phyloP scores from a whole-genome alignment of 2,113 vertebrate genomes.

The Dolichotis patagonum region DNA sequence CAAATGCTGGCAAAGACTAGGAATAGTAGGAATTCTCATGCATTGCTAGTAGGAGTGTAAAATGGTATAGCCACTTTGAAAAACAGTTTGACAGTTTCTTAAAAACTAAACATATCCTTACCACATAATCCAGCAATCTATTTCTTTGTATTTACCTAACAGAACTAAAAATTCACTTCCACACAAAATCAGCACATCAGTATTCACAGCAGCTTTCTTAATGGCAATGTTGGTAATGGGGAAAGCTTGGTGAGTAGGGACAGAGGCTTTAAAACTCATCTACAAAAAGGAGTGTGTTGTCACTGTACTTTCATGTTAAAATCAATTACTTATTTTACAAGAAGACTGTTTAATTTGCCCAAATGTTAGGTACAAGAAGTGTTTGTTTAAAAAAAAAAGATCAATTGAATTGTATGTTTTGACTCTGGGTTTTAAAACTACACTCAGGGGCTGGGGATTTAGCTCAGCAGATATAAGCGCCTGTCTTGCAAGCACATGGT shows the following conservation, averaged over 20 bases:
- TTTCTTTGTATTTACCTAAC: conserved; percentile 15
- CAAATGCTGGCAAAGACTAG: neutral
- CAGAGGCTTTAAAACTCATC: conserved; percentile 27
- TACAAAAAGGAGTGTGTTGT: neutral
- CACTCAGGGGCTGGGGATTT: too few relatives aligned
- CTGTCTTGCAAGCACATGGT: too few relatives aligned
- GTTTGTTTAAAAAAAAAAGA: neutral
- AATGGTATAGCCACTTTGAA: neutral
- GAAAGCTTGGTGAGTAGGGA: neutral
- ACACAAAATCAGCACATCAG: neutral
- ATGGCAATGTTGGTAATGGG: neutral
- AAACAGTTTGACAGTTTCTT: neutral
- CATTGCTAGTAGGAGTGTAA: neutral
- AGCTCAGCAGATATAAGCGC: too few relatives aligned
- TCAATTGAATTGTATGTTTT: neutral
- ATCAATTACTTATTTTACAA: neutral
- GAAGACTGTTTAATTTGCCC: conserved; percentile 18
- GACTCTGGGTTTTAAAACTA: conserved; percentile 47
- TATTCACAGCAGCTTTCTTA: conserved; percentile 5
- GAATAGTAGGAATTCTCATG: neutral
- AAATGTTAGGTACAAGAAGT: neutral
- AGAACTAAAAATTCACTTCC: neutral
- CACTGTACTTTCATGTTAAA: conserved; percentile 38
- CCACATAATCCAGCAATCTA: neutral
- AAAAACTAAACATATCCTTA: conserved; percentile 11